Base-by-base conservation (phyloP, 2,113 vertebrate genomes). In the Lepus americanus region DNA sequence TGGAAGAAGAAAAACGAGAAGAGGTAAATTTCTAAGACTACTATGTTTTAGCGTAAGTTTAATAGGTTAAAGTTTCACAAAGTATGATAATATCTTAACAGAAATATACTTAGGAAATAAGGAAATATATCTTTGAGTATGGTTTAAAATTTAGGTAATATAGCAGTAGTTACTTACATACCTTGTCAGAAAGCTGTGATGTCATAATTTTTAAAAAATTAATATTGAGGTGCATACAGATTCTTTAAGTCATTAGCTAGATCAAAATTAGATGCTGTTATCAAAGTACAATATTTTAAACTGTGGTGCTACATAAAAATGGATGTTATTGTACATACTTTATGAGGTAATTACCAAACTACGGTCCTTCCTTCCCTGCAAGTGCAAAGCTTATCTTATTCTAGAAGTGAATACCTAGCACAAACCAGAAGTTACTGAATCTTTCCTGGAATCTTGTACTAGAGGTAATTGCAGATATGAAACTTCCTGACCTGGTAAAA, bases 1-100 rank as follows among this genome's bases (percentile, higher is more conserved):
- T 98, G 93, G 99, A 98, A 90, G 98, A 98, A 89, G 98, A 98
- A 96, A 98, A 98, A 96, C 98, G 97, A 97, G 98, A 99, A 82
- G 98, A 99, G 98, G 98, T 98, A 97, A 97, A 93, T 86, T 89
- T 22, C 59, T 79, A 93, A 80, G 20, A 89, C 51, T 90, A 67
- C 85, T 1, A 3, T 85, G 89, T 49, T 66, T 90, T 53, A 78
- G 6, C 79, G 49, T 92, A 84, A 20, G 5, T 90, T 93, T 87
- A 97, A 73, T 69, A 93, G 66, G 73, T 70, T 36, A 96, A 69
- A 79, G 74, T 96, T 87, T 92, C 39, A n/a, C 33, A 55, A 92
- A 66, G 1, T 85, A 1, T 90, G 77, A 39, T 78, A 83, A 73
- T 70, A 19, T 81, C 1, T 90, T 92, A 33, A 59, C 25, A 87